Percentiles rank a stretch among this genome's conserved stretches.
phyloP scores from a whole-genome alignment of 2,888 invertebrate species.

The Ectropis crepuscularia region DNA sequence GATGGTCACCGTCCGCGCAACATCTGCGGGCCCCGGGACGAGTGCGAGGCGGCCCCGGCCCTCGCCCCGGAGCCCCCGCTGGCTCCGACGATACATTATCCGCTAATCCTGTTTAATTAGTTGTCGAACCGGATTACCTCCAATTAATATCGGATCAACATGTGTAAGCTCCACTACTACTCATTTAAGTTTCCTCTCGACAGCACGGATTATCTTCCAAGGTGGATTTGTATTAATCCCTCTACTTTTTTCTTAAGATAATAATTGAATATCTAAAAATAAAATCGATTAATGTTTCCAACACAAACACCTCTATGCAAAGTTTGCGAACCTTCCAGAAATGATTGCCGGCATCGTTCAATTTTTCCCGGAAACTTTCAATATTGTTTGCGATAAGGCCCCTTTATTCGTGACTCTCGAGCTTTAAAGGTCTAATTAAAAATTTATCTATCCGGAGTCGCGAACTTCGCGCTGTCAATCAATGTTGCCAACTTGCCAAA shows the following conservation, averaged over 20 bases:
- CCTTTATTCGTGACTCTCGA: conserved; percentile 24
- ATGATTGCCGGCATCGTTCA: neutral
- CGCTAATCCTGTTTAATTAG: conserved; percentile 20
- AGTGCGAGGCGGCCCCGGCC: too few relatives aligned
- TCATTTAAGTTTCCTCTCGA: neutral
- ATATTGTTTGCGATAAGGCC: conserved; percentile 23
- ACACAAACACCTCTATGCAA: neutral
- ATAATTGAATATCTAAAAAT: neutral
- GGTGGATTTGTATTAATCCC: neutral
- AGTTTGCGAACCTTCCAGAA: conserved; percentile 1
- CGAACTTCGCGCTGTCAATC: conserved; percentile 23
- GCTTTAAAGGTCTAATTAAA: conserved; percentile 27
- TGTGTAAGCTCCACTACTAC: neutral
- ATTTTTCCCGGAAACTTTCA: conserved; percentile 16
- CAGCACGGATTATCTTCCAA: neutral
- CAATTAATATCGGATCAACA: conserved; percentile 3
- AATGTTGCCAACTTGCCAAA: conserved; percentile 28
- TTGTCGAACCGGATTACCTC: conserved; percentile 11
- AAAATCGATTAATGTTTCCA: too few relatives aligned
- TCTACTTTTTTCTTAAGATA: neutral
- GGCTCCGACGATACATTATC: conserved; percentile 10
- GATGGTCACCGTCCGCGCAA: too few relatives aligned
- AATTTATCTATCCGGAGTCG: conserved; percentile 21
- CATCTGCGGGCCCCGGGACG: too few relatives aligned
- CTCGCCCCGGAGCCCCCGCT: too few relatives aligned